phyloP scores from a whole-genome alignment of 2,113 vertebrate genomes.

The Larimichthys polyactis region DNA sequence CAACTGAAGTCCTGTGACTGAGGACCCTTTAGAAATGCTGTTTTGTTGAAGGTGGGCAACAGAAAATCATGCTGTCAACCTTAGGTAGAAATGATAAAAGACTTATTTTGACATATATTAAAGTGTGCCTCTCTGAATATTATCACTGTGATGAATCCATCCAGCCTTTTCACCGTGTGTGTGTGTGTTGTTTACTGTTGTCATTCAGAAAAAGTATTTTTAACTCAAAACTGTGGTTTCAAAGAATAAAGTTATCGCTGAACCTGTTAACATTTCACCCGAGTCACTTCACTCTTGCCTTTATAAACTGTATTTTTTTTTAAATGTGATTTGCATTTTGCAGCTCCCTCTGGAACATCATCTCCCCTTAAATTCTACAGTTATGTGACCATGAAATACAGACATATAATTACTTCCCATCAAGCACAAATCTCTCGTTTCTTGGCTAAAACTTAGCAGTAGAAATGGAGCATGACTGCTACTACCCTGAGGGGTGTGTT shows the following conservation, averaged over 20 bases:
- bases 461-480: slow-evolving; percentile 42
- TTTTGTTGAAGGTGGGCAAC: slow-evolving; percentile 32
- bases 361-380: neutral
- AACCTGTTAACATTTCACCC: neutral
- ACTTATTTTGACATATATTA: slow-evolving; percentile 37
- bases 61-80: slow-evolving; percentile 25
- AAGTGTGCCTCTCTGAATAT: slow-evolving; percentile 43
- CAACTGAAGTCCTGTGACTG: slow-evolving; percentile 20
- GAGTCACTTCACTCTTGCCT: slow-evolving; percentile 6
- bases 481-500: slow-evolving; percentile 31
- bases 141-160: slow-evolving; percentile 48
- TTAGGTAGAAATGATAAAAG: slow-evolving; percentile 25
- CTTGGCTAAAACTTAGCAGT: slow-evolving; percentile 14
- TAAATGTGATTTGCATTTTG: neutral
- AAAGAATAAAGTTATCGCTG: slow-evolving; percentile 61
- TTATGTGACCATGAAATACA: neutral
- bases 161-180: neutral
- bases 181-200: slow-evolving; percentile 6
- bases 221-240: slow-evolving; percentile 50
- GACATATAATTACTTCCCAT: slow-evolving; percentile 17
- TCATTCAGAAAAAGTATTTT: slow-evolving; percentile 49
- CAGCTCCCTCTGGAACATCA: neutral
- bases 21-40: slow-evolving; percentile 7
- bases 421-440: neutral
- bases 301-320: neutral